A percentile compares a stretch with the other conserved stretches of the same genome.
Conservation (phyloP, 1,140 invertebrate genomes). For the Druon quercuslanigerum region DNA sequence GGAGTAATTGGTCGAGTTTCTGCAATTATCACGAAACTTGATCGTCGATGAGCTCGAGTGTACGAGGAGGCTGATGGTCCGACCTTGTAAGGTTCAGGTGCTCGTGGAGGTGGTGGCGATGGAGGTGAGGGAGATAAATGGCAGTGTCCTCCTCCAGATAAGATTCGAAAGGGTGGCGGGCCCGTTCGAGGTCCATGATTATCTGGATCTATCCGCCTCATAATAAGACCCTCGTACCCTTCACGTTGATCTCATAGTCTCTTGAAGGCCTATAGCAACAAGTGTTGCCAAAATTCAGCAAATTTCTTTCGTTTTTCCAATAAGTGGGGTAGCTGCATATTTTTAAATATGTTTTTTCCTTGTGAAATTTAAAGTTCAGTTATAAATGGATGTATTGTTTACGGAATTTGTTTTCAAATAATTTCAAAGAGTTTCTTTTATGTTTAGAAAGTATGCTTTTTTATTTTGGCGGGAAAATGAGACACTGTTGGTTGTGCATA, state of each 20-base stretch:
- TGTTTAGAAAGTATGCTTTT: no score
- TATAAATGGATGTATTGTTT: no score
- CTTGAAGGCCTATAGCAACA: conserved; percentile 14
- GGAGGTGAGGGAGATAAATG: conserved; percentile 53
- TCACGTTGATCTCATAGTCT: conserved; percentile 34
- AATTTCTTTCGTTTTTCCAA: background rate
- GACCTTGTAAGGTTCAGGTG: conserved; percentile 71
- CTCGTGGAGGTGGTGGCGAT: conserved; percentile 66
- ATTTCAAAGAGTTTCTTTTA: no score
- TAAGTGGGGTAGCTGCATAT: no score
- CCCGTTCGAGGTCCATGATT: conserved; percentile 56
- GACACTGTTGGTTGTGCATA: no score
- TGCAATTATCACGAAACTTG: conserved; percentile 79
- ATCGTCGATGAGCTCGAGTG: conserved; percentile 66
- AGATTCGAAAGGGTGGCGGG: conserved; percentile 62
- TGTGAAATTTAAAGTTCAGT: no score
- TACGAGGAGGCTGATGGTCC: conserved; percentile 53
- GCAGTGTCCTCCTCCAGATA: conserved; percentile 57
- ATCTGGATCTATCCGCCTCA: conserved; percentile 59
- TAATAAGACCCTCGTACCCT: conserved; percentile 37
- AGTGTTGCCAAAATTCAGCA: background rate
- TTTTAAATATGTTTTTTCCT: no score
- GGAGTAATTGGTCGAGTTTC: conserved; percentile 70
- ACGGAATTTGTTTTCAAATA: no score
- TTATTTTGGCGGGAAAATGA: no score